Base-by-base conservation (phyloP, 2,797 vertebrate genomes). In the Miichthys miiuy region DNA sequence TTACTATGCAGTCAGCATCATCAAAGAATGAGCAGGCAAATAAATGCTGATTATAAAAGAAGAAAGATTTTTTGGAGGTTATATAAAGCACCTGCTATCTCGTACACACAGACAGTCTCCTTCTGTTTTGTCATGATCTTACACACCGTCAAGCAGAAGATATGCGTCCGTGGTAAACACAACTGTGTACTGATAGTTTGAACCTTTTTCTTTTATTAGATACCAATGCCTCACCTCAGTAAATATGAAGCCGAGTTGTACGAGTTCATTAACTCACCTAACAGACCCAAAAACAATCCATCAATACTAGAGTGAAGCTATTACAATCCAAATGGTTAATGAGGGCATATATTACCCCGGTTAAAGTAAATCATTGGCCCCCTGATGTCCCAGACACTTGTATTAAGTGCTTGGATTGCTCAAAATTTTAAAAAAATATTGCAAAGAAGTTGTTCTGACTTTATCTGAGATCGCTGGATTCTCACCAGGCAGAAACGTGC, bases 61-160 rank as follows among this genome's bases (percentile, higher is more conserved):
- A 52, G 11, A 34, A 46, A 41, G 17, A n/a, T 3, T 70, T 47
- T 20, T 34, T 58, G 21, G 54, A 63, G 21, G 23, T 41, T 64
- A 73, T 20, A 55, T 34, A 56, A 58, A 63, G 16, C 5, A 56
- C 14, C 3, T 57, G 44, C n/a, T 48, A n/a, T 56, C 69, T 47
- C 9, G 12, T 8, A 50, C 8, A 6, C 27, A 27, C 50, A 25
- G 25, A 60, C 47, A 50, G 20, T 17, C 21, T 50, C 14, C 4
- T 27, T 56, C 34, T 44, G 20, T 41, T 21, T 3, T 73, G 2
- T 21, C 54, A 25, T 21, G 1, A 17, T 64, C 46, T 38, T 50
- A 50, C 60, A 58, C 44, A 44, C 30, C 0, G 50, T 17, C 27
- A 42, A 27, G 4, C 58, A 56, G 30, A 52, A 21, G 2, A 60